Percentiles rank a stretch among this genome's conserved stretches.
Conservation (phyloP, 2,888 invertebrate species). For the Dichetophora obliterata region DNA sequence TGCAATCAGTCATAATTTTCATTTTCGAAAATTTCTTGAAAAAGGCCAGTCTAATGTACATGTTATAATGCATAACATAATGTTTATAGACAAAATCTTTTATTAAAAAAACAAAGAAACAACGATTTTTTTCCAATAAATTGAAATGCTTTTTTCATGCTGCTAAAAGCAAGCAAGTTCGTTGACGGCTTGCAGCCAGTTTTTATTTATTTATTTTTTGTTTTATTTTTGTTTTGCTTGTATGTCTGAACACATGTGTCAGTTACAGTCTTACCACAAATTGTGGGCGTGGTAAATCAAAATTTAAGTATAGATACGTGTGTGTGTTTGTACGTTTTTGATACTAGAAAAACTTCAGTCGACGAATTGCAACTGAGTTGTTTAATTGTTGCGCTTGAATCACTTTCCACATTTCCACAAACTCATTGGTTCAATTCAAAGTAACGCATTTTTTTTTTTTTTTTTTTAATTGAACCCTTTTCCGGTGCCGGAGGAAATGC, state of each 20-base stretch:
- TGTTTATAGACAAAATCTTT: no score
- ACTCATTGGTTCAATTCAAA: neutral
- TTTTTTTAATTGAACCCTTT: constrained; percentile 24
- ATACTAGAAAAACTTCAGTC: neutral
- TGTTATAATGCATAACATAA: no score
- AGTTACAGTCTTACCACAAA: neutral
- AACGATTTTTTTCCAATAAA: neutral
- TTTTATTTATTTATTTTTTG: neutral
- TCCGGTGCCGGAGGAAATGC: constrained; percentile 28
- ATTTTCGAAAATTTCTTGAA: no score
- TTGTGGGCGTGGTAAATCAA: neutral
- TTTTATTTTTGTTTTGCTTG: neutral
- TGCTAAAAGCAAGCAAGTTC: neutral
- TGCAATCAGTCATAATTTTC: no score
- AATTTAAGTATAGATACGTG: neutral
- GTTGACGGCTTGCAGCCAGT: neutral
- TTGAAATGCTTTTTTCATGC: neutral
- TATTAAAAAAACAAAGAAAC: no score
- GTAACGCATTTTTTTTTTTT: neutral
- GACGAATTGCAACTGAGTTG: constrained; percentile 4
- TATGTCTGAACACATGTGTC: neutral
- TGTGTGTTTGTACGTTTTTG: no score
- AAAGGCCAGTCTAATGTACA: no score
- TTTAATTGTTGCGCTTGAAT: constrained; percentile 22
- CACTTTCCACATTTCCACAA: constrained; percentile 5